Percentiles rank a stretch among this genome's conserved stretches.
Conservation (phyloP, 2,797 vertebrate genomes). For the Rachycentron canadum region DNA sequence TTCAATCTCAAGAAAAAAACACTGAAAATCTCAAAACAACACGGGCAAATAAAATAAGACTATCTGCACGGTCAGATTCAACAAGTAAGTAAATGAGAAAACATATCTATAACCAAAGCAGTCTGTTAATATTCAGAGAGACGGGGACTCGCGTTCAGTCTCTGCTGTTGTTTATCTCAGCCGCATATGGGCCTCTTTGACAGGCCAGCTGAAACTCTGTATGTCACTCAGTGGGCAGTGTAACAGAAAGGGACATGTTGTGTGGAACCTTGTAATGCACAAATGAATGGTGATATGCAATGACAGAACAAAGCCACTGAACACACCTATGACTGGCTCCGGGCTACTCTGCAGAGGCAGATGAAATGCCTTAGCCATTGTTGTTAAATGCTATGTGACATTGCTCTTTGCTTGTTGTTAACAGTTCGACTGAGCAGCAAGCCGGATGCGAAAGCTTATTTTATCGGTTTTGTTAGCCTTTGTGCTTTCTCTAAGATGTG, state of each 20-base stretch:
- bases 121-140: neutral
- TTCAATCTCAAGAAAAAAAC: neutral
- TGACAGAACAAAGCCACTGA: constrained; percentile 77
- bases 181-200: constrained; percentile 70
- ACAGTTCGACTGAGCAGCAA: constrained; percentile 51
- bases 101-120: neutral
- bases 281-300: constrained; percentile 75
- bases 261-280: constrained; percentile 67
- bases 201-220: constrained; percentile 69
- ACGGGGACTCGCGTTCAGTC: constrained; percentile 7
- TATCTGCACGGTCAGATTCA: neutral
- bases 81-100: neutral
- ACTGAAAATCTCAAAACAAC: neutral
- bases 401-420: constrained; percentile 44
- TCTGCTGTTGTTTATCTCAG: constrained; percentile 51
- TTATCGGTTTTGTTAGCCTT: constrained; percentile 41
- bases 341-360: constrained; percentile 61
- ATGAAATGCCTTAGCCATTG: constrained; percentile 58
- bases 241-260: constrained; percentile 72
- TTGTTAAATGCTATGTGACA: constrained; percentile 60
- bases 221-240: constrained; percentile 61
- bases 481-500: constrained; percentile 25
- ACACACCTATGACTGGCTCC: constrained; percentile 74
- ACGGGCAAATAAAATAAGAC: neutral
- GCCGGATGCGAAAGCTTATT: constrained; percentile 11